Evolutionary conservation across 2,888 invertebrate genomes (phyloP), one percentile per base, ranked within the genome.

Genomic region (Tridacna gigas): DNA sequence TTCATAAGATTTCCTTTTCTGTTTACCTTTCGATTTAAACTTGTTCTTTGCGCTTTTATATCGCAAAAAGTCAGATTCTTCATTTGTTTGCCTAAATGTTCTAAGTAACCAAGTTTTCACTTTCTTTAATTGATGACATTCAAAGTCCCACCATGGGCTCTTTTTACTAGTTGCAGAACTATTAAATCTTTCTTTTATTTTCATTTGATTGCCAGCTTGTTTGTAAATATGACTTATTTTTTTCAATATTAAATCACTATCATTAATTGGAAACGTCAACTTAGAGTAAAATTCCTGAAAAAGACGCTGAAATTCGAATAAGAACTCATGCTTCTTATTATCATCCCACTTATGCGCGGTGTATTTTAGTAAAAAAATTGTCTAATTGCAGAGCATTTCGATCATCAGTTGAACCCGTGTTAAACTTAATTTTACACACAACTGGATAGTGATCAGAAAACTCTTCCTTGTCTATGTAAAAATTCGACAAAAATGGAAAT

Each of bases 41-140:
- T n/a, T n/a, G n/a, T n/a, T n/a, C n/a, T 51, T 12, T 18, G 51
- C 51, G 18, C 12, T 51, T 18, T 51, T 51, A 18, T 51, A 51
- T 51, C 12, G 12, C 51, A 51, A 51, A 51, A 51, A 51, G 18
- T 51, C 51, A 51, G 51, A 51, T 18, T 51, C 51, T 51, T 12
- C 51, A 18, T 51, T 51, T 51, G 51, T 51, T 51, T 51, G 12
- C 51, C 51, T 51, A 18, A 51, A 51, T 18, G 13, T 51, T 51
- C 51, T 12, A 12, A 51, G 51, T 13, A 18, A 12, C 18, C 12
- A 13, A 13, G 51, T 51, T 51, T 51, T 51, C 18, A 13, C 51
- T 51, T 51, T 51, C 51, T 51, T 51, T 51, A 51, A 51, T 51
- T n/a, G n/a, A n/a, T n/a, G n/a, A n/a, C n/a, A n/a, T n/a, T n/a